Conservation (phyloP, 2,113 vertebrate genomes). For the Catharus bicknelli region DNA sequence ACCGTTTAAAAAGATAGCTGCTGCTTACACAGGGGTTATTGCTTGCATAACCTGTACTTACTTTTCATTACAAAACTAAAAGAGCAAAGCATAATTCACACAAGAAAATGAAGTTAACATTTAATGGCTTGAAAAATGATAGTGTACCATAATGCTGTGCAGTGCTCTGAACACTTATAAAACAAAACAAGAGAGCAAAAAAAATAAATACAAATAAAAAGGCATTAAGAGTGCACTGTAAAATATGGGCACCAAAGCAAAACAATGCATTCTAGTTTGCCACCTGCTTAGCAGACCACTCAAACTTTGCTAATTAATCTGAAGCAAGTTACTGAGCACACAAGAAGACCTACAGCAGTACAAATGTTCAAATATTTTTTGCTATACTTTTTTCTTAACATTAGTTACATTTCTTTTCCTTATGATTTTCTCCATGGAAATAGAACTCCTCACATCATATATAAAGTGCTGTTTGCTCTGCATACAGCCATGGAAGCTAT, state of each 20-base stretch:
- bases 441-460: neutral
- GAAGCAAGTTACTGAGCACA: neutral
- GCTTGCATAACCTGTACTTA: conserved; percentile 84
- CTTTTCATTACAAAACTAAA: conserved; percentile 84
- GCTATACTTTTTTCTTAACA: neutral
- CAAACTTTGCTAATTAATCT: conserved; percentile 17
- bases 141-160: conserved; percentile 60
- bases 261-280: conserved; percentile 33
- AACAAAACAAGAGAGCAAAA: conserved; percentile 62
- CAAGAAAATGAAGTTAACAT: conserved; percentile 81
- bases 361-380: neutral
- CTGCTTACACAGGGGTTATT: conserved; percentile 78
- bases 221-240: neutral
- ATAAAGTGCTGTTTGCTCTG: neutral
- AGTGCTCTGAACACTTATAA: conserved; percentile 62
- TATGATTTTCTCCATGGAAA: neutral
- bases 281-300: conserved; percentile 2
- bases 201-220: conserved; percentile 59
- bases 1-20: conserved; percentile 80
- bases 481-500: neutral
- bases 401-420: neutral
- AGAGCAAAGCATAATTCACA: conserved; percentile 80
- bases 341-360: neutral
- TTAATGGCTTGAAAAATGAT: conserved; percentile 80
- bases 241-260: conserved; percentile 50